Percentiles rank a stretch among this genome's conserved stretches.
Conservation (phyloP, 2,888 invertebrate genomes). For the Prosapia bicincta region DNA sequence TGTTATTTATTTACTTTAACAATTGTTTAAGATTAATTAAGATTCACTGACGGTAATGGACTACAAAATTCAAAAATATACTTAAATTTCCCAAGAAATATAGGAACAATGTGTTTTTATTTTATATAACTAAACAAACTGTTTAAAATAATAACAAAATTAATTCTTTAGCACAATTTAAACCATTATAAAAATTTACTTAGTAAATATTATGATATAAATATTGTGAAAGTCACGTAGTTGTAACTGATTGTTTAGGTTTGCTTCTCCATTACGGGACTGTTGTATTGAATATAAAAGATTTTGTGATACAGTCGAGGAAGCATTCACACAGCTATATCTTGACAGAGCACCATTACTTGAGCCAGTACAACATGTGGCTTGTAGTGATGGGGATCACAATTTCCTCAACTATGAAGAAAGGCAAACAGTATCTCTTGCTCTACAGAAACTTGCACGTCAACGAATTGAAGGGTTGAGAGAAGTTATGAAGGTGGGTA, state of each 20-base stretch:
- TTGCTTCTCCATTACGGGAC: slow-evolving; percentile 53
- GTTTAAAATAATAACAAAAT: too few relatives aligned
- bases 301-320: slow-evolving; percentile 65
- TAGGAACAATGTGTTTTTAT: too few relatives aligned
- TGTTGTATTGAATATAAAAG: slow-evolving; percentile 55
- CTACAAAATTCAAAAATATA: too few relatives aligned
- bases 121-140: too few relatives aligned
- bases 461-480: slow-evolving; percentile 65
- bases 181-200: too few relatives aligned
- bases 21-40: too few relatives aligned
- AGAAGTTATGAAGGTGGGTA: slow-evolving; percentile 59
- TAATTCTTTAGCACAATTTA: too few relatives aligned
- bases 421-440: slow-evolving; percentile 58
- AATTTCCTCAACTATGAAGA: slow-evolving; percentile 73
- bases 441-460: slow-evolving; percentile 64
- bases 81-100: too few relatives aligned
- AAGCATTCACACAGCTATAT: slow-evolving; percentile 62
- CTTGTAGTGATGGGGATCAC: slow-evolving; percentile 53
- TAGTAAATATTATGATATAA: too few relatives aligned
- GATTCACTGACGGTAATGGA: too few relatives aligned
- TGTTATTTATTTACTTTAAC: too few relatives aligned
- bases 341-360: slow-evolving; percentile 65
- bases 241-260: slow-evolving; percentile 48
- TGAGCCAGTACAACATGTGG: slow-evolving; percentile 65
- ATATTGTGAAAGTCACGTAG: too few relatives aligned